phyloP scores from a whole-genome alignment of 2,888 invertebrate species.

The Danaus chrysippus region DNA sequence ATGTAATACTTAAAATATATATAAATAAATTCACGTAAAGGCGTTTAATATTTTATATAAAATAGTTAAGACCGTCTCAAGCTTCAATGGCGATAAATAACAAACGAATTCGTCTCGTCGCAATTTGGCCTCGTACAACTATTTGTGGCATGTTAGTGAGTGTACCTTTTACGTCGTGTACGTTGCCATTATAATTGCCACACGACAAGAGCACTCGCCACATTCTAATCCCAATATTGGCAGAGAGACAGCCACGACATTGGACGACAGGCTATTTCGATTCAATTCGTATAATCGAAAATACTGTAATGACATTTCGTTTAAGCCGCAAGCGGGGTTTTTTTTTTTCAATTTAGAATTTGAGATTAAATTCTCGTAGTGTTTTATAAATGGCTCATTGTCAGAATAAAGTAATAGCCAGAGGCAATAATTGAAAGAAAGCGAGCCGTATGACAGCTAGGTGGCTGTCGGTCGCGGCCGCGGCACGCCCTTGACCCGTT shows the following conservation, averaged over 20 bases:
- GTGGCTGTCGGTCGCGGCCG: conserved; percentile 43
- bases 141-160: conserved; percentile 55
- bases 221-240: conserved; percentile 49
- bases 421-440: conserved; percentile 45
- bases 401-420: conserved; percentile 38
- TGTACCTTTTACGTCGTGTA: conserved; percentile 39
- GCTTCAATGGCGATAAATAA: conserved; percentile 25
- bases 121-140: conserved; percentile 65
- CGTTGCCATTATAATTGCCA: conserved; percentile 59
- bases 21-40: conserved; percentile 13
- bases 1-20: conserved; percentile 12
- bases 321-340: background rate
- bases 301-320: background rate
- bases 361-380: conserved; percentile 15
- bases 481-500: conserved; percentile 60
- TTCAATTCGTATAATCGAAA: conserved; percentile 1
- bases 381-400: conserved; percentile 25
- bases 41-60: conserved; percentile 10
- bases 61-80: conserved; percentile 13
- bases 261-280: conserved; percentile 7
- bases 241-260: conserved; percentile 10
- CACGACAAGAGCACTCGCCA: conserved; percentile 59
- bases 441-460: conserved; percentile 39
- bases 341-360: conserved; percentile 9
- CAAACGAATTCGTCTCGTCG: conserved; percentile 48